Base-by-base conservation (phyloP, 2,888 invertebrate species). In the Campoplex capitator region DNA sequence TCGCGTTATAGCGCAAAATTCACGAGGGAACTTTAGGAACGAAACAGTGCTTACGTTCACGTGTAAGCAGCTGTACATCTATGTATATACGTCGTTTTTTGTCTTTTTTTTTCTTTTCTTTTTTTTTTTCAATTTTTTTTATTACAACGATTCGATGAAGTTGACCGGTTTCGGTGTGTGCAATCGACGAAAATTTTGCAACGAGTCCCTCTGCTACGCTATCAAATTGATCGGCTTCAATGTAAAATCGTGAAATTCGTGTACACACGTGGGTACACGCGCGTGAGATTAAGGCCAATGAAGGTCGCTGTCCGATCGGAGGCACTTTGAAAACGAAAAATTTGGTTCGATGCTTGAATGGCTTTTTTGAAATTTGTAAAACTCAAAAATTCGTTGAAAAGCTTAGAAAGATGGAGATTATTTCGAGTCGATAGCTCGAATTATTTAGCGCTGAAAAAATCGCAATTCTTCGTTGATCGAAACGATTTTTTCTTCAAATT, bases 1-100 rank as follows among this genome's bases (percentile, higher is more conserved):
- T 77, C 28, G 80, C 77, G 79, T 82, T 80, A 84, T 82, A 84
- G 67, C 79, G 82, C 23, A 76, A 81, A 83, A 83, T 79, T 71
- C 75, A 35, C 71, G 70, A 70, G 68, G 79, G n/a, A 74, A 86
- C 83, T 86, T 58, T 86, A 79, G 71, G 54, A 80, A 74, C 58
- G 78, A 75, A 70, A 70, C 75, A 76, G 54, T 38, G 35, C 62
- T 83, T 75, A 54, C 75, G 58, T 83, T 75, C 75, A 16, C 67
- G 54, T 38, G 54, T 77, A 48, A n/a, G 70, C 45, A 62, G 6
- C 18, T 78, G 51, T 83, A 81, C 81, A 48, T 73, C 42, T 3
- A 45, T 13, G 74, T 38, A 70, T 51, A 77, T 62, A 77, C 58
- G 35, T 68, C 38, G 58, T 45, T 65, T n/a, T 58, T 78, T 62